A percentile compares a stretch with the other conserved stretches of the same genome.
Evolutionary conservation across 2,888 invertebrate species (phyloP).

Genomic region (Athrips mouffetella): DNA sequence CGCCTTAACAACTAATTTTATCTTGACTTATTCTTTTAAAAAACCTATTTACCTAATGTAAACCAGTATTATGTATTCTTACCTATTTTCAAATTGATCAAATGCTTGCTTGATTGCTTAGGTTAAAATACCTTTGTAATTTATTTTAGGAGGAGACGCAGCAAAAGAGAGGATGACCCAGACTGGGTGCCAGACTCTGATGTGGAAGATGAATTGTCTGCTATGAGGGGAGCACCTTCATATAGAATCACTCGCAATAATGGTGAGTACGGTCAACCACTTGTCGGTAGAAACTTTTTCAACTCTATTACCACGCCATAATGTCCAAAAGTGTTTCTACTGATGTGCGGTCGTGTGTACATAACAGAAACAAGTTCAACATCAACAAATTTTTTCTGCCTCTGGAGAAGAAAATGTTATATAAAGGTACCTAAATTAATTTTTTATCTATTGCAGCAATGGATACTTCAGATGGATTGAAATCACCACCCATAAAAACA

Average conservation of each 20-base stretch:
- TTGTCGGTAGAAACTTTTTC: too few relatives aligned
- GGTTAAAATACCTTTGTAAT: not conserved
- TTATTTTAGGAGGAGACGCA: conserved; percentile 48
- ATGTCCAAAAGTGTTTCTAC: too few relatives aligned
- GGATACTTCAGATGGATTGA: conserved; percentile 35
- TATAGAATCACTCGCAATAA: conserved; percentile 52
- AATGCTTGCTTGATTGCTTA: not conserved
- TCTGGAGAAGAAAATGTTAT: not conserved
- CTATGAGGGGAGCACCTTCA: conserved; percentile 75
- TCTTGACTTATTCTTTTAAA: too few relatives aligned
- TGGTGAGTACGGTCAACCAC: too few relatives aligned
- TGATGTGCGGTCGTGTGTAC: too few relatives aligned
- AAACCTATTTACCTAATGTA: too few relatives aligned
- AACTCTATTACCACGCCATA: too few relatives aligned
- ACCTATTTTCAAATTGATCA: too few relatives aligned
- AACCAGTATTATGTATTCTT: too few relatives aligned
- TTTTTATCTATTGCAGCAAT: conserved; percentile 39
- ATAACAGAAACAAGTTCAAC: too few relatives aligned
- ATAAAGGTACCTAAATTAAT: not conserved
- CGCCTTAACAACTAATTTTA: too few relatives aligned
- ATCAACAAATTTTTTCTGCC: not conserved
- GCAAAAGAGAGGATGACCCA: conserved; percentile 69
- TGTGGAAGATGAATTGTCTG: conserved; percentile 83
- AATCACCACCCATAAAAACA: conserved; percentile 29
- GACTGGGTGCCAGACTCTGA: conserved; percentile 82